phyloP scores from a whole-genome alignment of 2,797 vertebrate species.

The Lithobates pipiens region DNA sequence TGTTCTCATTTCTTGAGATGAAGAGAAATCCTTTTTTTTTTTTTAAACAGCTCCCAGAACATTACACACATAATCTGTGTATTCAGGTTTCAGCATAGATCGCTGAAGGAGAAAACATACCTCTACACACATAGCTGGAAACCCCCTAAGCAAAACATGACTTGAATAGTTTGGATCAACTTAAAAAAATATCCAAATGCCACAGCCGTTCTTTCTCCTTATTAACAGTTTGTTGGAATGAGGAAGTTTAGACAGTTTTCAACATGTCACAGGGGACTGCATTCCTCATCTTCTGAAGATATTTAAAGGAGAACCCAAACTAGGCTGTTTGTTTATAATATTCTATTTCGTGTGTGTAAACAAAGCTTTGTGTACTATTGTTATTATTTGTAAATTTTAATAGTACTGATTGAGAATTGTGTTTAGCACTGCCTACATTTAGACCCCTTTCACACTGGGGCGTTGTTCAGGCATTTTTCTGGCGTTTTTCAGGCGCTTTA shows the following conservation, averaged over 20 bases:
- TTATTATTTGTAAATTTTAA: too few species aligned
- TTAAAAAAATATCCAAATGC: constrained; percentile 36
- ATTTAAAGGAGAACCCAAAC: neutral
- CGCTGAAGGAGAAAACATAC: neutral
- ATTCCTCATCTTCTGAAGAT: neutral
- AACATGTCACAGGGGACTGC: neutral
- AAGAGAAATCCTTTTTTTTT: neutral
- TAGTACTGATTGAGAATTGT: neutral
- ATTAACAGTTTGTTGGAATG: constrained; percentile 40
- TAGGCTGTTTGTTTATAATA: too few species aligned
- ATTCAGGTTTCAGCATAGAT: neutral
- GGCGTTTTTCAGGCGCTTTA: too few species aligned
- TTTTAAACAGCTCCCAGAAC: too few species aligned
- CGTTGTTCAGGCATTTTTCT: too few species aligned
- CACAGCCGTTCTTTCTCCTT: constrained; percentile 9
- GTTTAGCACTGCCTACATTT: neutral
- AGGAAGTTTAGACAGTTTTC: constrained; percentile 37
- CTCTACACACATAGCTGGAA: constrained; percentile 27
- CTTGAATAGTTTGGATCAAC: constrained; percentile 37
- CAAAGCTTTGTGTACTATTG: too few species aligned
- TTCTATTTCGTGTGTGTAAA: too few species aligned
- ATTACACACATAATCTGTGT: too few species aligned
- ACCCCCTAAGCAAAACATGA: constrained; percentile 49
- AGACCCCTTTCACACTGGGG: too few species aligned
- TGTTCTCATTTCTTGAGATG: neutral